phyloP scores from a whole-genome alignment of 2,888 invertebrate species.

The Himalopsyche kuldschensis region DNA sequence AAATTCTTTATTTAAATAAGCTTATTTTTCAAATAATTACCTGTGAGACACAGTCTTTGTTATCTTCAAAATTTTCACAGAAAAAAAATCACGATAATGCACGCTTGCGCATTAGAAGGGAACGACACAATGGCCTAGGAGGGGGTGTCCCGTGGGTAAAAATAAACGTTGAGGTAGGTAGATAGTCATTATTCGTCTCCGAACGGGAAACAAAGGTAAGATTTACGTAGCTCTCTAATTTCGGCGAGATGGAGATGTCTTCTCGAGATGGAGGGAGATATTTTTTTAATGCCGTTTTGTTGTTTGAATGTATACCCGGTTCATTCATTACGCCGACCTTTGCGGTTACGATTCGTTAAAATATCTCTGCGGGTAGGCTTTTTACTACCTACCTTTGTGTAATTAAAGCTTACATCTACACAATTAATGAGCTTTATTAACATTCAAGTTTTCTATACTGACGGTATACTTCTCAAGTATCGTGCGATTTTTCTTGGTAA shows the following conservation, averaged over 20 bases:
- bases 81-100: not conserved
- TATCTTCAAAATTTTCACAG: not conserved
- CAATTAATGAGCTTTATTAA: too few species aligned
- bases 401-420: too few species aligned
- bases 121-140: not conserved
- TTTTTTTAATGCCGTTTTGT: constrained; percentile 7
- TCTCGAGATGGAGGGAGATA: constrained; percentile 10
- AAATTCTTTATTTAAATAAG: too few species aligned
- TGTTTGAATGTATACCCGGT: constrained; percentile 17
- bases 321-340: constrained; percentile 31
- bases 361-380: not conserved
- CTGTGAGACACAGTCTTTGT: not conserved
- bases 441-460: too few species aligned
- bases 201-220: constrained; percentile 30
- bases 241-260: constrained; percentile 20
- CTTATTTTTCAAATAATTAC: not conserved
- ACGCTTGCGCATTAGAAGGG: not conserved
- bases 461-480: too few species aligned
- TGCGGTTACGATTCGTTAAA: constrained; percentile 3
- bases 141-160: not conserved
- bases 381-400: not conserved
- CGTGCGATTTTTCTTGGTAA: too few species aligned
- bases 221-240: constrained; percentile 25
- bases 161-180: constrained; percentile 30
- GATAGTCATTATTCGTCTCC: constrained; percentile 17